Conservation (phyloP, 1,140 invertebrate genomes). For the Drosophila parvula region DNA sequence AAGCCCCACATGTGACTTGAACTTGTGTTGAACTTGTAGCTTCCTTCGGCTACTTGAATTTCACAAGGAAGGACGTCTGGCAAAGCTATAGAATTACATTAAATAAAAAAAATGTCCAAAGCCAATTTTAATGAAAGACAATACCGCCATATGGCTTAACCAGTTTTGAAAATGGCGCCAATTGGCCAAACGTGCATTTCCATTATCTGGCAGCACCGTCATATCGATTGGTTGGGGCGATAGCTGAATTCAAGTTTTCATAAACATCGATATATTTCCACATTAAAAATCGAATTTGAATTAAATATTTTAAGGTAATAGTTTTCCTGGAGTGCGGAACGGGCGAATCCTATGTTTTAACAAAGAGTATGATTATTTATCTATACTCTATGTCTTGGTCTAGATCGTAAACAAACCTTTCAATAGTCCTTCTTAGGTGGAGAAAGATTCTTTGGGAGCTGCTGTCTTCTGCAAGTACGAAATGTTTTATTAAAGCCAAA, state of each 20-base stretch:
- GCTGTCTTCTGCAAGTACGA: too few relatives aligned
- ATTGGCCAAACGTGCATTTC: background rate
- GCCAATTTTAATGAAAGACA: conserved; percentile 13
- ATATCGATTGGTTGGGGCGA: background rate
- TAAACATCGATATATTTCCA: background rate
- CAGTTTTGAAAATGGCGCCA: conserved; percentile 46
- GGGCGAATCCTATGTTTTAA: too few relatives aligned
- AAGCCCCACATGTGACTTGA: conserved; percentile 70
- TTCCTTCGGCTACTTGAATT: conserved; percentile 74
- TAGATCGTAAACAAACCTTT: too few relatives aligned
- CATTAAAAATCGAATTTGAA: background rate
- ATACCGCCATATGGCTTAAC: conserved; percentile 35
- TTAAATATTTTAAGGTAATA: background rate
- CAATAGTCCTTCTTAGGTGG: too few relatives aligned
- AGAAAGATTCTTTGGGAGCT: too few relatives aligned
- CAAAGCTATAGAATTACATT: conserved; percentile 55
- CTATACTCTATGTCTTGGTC: too few relatives aligned
- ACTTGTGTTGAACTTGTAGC: conserved; percentile 64
- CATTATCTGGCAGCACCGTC: conserved; percentile 17
- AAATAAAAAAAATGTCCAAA: conserved; percentile 3
- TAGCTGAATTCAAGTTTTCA: background rate
- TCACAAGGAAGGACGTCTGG: conserved; percentile 63
- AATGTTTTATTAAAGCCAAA: too few relatives aligned
- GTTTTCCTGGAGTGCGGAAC: too few relatives aligned
- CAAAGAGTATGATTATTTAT: too few relatives aligned